These are phyloP conservation scores for Platyrinchus mystaceus DNA, from an alignment of 2,797 vertebrate genomes.

Conservation along the genomic window DNA sequence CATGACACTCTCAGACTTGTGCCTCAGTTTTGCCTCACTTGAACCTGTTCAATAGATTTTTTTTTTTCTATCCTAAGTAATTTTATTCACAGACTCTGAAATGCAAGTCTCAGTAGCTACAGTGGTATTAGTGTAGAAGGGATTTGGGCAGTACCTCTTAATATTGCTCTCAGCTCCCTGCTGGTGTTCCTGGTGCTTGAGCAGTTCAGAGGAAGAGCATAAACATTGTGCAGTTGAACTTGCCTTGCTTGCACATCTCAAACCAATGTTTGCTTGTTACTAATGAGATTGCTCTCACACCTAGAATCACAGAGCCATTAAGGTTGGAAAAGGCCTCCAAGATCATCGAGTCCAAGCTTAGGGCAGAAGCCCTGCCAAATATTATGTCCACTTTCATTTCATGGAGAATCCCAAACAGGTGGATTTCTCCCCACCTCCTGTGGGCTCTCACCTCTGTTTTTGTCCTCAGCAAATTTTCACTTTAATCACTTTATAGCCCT, in stretches of 20 bases:
- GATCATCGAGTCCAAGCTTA: fast-evolving
- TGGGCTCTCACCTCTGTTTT: background rate
- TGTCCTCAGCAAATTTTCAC: background rate
- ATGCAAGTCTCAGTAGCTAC: background rate
- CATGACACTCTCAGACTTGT: background rate
- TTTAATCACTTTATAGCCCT: background rate
- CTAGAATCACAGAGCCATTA: background rate
- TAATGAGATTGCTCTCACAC: background rate
- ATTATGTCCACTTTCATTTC: background rate
- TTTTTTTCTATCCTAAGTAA: background rate
- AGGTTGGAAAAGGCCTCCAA: background rate
- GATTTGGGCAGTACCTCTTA: background rate
- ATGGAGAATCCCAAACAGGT: background rate
- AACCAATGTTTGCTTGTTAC: background rate
- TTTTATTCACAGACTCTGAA: background rate
- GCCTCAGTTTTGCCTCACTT: background rate
- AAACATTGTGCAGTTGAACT: background rate
- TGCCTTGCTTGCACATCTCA: background rate
- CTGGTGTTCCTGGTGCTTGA: background rate
- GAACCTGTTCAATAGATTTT: background rate
- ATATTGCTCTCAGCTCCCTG: background rate
- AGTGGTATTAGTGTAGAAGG: background rate
- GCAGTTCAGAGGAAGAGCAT: background rate
- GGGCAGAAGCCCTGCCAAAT: background rate
- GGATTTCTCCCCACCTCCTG: background rate